Conservation (phyloP, 2,113 vertebrate species). For the Chaenocephalus aceratus region DNA sequence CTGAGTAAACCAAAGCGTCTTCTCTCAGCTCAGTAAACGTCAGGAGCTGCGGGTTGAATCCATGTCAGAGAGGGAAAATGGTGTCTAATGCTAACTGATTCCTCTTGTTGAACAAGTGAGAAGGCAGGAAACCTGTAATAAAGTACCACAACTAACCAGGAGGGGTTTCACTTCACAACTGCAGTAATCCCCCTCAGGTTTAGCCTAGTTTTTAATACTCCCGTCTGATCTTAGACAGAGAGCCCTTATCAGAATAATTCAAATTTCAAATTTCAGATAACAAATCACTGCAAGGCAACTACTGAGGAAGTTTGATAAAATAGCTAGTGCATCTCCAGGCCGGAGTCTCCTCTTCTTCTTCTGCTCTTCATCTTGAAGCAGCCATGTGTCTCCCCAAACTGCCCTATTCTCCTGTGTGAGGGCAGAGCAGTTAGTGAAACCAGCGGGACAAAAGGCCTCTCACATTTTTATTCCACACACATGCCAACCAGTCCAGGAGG, state of each 20-base stretch:
- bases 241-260: background rate
- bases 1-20: constrained; percentile 27
- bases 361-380: constrained; percentile 35
- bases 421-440: constrained; percentile 44
- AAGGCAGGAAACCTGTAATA: background rate
- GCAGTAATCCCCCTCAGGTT: constrained; percentile 43
- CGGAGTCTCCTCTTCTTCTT: constrained; percentile 24
- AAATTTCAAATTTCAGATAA: background rate
- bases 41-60: constrained; percentile 34
- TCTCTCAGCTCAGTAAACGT: constrained; percentile 12
- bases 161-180: constrained; percentile 7
- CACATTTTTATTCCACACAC: constrained; percentile 80
- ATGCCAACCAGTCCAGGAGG: constrained; percentile 62
- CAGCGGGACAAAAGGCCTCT: constrained; percentile 66
- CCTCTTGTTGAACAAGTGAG: background rate
- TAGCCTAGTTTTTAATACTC: constrained; percentile 26
- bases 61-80: constrained; percentile 27
- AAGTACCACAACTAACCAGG: background rate
- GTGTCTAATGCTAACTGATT: constrained; percentile 3
- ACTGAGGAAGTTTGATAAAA: constrained; percentile 3
- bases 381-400: constrained; percentile 37
- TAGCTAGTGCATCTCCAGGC: constrained; percentile 47
- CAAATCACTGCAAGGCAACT: constrained; percentile 4
- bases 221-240: background rate
- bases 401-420: constrained; percentile 43